Evolutionary conservation across 2,113 vertebrate species (phyloP).

Genomic region (Charina bottae): DNA sequence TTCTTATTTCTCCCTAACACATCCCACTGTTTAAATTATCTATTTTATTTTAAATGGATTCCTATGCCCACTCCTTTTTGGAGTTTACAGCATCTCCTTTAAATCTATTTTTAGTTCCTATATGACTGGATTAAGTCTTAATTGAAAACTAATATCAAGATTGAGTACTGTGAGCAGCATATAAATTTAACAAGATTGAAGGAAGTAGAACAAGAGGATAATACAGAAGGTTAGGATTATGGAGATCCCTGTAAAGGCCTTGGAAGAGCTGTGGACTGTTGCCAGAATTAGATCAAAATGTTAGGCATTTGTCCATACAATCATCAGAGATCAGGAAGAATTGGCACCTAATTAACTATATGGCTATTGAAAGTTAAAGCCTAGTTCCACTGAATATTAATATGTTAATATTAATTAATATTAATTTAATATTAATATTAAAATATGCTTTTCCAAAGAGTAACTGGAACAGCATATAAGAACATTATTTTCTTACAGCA

Average conservation of each 20-base stretch:
- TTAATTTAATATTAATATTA: too few relatives aligned
- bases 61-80: neutral
- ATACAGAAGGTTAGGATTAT: neutral
- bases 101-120: neutral
- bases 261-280: neutral
- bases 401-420: too few relatives aligned
- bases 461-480: neutral
- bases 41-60: neutral
- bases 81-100: neutral
- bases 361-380: neutral
- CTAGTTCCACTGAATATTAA: neutral
- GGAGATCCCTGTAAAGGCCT: neutral
- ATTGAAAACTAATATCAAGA: neutral
- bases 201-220: neutral
- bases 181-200: too few relatives aligned
- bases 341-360: neutral
- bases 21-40: neutral
- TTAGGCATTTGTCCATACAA: neutral
- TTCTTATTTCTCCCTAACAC: neutral
- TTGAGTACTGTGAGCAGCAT: neutral
- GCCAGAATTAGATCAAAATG: neutral
- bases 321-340: neutral
- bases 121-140: neutral
- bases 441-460: neutral
- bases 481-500: neutral